phyloP scores from a whole-genome alignment of 2,888 invertebrate species.

The Trichogramma evanescens region DNA sequence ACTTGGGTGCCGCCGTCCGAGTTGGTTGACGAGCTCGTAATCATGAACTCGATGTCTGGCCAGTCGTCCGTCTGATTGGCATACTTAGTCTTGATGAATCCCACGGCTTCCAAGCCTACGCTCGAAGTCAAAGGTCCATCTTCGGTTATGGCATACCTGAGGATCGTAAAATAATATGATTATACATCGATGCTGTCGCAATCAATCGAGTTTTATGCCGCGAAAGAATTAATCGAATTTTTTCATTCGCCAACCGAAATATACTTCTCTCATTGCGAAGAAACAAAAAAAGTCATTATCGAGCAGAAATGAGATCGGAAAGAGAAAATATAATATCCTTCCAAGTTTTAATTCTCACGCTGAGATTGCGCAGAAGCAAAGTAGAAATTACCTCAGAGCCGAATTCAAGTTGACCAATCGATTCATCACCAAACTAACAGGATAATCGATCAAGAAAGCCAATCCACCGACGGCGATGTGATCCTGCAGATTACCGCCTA shows the following conservation, averaged over 20 bases:
- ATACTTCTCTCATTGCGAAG: no score
- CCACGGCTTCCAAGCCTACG: conserved; percentile 79
- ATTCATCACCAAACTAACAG: conserved; percentile 72
- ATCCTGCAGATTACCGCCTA: conserved; percentile 81
- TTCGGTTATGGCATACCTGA: conserved; percentile 71
- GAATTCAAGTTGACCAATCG: conserved; percentile 77
- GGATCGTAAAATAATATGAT: background rate
- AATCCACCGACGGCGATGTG: conserved; percentile 84
- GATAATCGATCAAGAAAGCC: conserved; percentile 72
- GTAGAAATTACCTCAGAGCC: conserved; percentile 53
- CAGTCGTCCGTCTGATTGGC: conserved; percentile 80
- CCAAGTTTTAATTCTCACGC: no score
- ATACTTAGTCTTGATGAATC: conserved; percentile 82
- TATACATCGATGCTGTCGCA: background rate
- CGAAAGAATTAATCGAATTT: no score
- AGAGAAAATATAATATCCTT: no score
- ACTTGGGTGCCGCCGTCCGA: conserved; percentile 80
- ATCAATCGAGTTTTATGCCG: background rate
- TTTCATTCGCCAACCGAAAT: no score
- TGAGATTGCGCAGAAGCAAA: background rate
- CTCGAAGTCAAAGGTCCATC: conserved; percentile 82
- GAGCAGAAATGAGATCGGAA: no score
- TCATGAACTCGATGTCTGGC: conserved; percentile 89
- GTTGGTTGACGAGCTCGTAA: conserved; percentile 73
- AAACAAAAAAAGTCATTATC: no score